Percentiles rank a stretch among this genome's conserved stretches.
phyloP scores from a whole-genome alignment of 2,888 invertebrate genomes.

The Ceratothoa steindachneri region DNA sequence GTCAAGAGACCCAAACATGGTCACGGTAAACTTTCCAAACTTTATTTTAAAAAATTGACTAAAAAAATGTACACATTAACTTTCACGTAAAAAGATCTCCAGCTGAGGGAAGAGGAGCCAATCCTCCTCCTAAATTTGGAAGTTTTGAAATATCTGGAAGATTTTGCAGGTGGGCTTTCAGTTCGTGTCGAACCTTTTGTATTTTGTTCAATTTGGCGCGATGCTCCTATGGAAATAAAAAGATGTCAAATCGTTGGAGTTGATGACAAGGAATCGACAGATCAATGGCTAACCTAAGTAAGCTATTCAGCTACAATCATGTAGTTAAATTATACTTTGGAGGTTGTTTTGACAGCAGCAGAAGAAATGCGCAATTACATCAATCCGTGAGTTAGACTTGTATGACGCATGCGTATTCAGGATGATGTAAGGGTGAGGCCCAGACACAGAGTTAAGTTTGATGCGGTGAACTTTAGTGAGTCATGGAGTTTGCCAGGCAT shows the following conservation, averaged over 20 bases:
- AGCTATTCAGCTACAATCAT: no score
- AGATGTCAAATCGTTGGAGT: no score
- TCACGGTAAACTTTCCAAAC: no score
- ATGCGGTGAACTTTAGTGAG: no score
- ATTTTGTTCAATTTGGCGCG: constrained; percentile 83
- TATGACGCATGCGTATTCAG: background rate
- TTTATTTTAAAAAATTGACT: no score
- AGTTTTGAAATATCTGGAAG: constrained; percentile 86
- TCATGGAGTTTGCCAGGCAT: no score
- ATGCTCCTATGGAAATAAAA: constrained; percentile 71
- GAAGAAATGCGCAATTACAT: no score
- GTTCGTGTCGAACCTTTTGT: constrained; percentile 76
- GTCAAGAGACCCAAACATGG: no score
- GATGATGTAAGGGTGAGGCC: background rate
- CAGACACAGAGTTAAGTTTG: background rate
- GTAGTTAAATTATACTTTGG: background rate
- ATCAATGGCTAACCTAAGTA: no score
- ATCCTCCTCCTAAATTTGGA: constrained; percentile 82
- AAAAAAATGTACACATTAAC: no score
- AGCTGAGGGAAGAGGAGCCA: constrained; percentile 89
- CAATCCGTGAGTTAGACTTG: no score
- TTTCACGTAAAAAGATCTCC: constrained; percentile 76
- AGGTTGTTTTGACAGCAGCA: no score
- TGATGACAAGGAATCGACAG: background rate
- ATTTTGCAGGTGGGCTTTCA: constrained; percentile 87